Conservation (phyloP, 2,888 invertebrate species). For the Polyploca ridens region DNA sequence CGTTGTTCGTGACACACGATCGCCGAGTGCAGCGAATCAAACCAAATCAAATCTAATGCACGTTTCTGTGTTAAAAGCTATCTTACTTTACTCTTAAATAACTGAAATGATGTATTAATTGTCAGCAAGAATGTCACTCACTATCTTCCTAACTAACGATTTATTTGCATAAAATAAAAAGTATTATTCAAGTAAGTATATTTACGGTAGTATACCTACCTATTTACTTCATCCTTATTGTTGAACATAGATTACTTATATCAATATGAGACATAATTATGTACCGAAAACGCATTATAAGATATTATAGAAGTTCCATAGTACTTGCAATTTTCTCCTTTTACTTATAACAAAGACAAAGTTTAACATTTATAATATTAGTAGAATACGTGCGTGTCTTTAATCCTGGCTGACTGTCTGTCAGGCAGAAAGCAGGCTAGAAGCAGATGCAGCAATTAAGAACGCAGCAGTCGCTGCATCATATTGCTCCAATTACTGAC, state of each 20-base stretch:
- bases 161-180: background rate
- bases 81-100: conserved; percentile 1
- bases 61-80: conserved; percentile 2
- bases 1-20: conserved; percentile 52
- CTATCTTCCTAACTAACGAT: background rate
- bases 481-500: conserved; percentile 46
- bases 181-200: too few species aligned
- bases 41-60: conserved; percentile 12
- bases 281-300: too few species aligned
- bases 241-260: too few species aligned
- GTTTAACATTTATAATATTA: too few species aligned
- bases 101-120: background rate
- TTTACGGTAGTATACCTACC: too few species aligned
- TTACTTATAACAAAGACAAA: background rate
- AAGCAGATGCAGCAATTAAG: conserved; percentile 1
- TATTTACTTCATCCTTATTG: too few species aligned
- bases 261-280: too few species aligned
- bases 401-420: background rate
- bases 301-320: too few species aligned
- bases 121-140: background rate
- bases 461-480: conserved; percentile 23
- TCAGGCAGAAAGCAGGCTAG: background rate
- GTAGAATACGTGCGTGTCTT: background rate
- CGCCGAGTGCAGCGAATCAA: conserved; percentile 29
- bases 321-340: too few species aligned